Conservation (phyloP, 2,113 vertebrate genomes). For the Anguilla japonica region DNA sequence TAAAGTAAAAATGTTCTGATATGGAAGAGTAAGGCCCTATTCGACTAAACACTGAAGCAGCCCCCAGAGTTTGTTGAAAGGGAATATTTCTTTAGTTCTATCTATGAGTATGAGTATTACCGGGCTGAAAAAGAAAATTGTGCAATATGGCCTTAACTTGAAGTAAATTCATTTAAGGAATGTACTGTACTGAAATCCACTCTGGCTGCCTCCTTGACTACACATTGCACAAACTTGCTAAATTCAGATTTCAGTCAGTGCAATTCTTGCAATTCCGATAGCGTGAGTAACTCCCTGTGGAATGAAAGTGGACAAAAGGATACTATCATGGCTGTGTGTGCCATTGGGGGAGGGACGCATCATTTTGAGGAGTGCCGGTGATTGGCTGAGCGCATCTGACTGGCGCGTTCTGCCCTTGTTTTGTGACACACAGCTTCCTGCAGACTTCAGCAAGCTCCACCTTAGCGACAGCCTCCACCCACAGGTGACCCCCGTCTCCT, state of each 20-base stretch:
- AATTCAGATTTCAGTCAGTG: neutral
- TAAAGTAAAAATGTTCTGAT: neutral
- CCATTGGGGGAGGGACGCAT: no score
- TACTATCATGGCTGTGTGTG: no score
- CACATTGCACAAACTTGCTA: neutral
- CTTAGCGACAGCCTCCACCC: conserved; percentile 97
- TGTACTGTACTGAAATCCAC: neutral
- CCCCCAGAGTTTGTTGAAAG: no score
- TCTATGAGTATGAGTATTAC: no score
- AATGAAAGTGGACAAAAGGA: no score
- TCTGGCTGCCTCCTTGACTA: neutral
- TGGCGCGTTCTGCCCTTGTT: neutral
- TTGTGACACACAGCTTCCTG: conserved; percentile 76
- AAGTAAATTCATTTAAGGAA: neutral
- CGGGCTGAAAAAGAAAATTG: no score
- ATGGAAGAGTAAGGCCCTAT: neutral
- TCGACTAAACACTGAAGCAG: no score
- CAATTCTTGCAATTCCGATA: no score
- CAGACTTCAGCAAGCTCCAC: conserved; percentile 98
- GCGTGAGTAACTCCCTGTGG: no score
- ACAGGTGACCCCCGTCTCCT: conserved; percentile 97
- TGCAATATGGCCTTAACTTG: no score
- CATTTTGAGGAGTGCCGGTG: neutral
- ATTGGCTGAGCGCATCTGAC: neutral
- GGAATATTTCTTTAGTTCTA: no score